Percentiles rank a stretch among this genome's conserved stretches.
Conservation (phyloP, 2,113 vertebrate genomes). For the Onychorhynchus coronatus region DNA sequence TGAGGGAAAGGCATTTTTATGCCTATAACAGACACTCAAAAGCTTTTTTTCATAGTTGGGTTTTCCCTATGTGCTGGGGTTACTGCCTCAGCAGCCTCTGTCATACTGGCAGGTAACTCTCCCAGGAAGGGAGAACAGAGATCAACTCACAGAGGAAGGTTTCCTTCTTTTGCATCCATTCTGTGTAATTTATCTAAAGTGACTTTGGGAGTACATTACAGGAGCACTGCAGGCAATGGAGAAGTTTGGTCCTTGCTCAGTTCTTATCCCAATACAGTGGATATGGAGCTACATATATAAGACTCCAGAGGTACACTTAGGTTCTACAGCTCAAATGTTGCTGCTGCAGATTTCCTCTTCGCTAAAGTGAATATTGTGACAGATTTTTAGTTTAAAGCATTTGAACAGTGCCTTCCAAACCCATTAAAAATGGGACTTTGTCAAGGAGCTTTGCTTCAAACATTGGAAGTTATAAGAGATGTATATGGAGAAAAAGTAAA, state of each 20-base stretch:
- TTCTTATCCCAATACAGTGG: not conserved
- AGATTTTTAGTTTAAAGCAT: not conserved
- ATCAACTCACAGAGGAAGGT: not conserved
- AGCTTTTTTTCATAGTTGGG: constrained; percentile 29
- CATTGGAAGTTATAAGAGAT: not conserved
- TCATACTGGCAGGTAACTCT: not conserved
- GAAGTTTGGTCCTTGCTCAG: not conserved
- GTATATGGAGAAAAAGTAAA: not conserved
- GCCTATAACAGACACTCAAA: not conserved
- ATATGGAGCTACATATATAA: not conserved
- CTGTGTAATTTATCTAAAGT: not conserved
- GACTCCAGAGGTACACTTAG: not conserved
- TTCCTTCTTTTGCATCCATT: not conserved
- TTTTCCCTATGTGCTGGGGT: not conserved
- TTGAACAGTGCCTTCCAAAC: not conserved
- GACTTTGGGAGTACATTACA: not conserved
- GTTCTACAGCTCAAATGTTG: not conserved
- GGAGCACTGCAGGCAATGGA: not conserved
- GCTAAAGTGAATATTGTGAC: not conserved
- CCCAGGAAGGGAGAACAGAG: not conserved
- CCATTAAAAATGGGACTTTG: not conserved
- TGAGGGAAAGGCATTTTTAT: constrained; percentile 41
- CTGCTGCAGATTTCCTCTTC: not conserved
- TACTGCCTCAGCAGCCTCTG: not conserved
- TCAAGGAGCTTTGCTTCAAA: not conserved